phyloP scores from a whole-genome alignment of 1,140 invertebrate genomes.

The Diabrotica virgifera region DNA sequence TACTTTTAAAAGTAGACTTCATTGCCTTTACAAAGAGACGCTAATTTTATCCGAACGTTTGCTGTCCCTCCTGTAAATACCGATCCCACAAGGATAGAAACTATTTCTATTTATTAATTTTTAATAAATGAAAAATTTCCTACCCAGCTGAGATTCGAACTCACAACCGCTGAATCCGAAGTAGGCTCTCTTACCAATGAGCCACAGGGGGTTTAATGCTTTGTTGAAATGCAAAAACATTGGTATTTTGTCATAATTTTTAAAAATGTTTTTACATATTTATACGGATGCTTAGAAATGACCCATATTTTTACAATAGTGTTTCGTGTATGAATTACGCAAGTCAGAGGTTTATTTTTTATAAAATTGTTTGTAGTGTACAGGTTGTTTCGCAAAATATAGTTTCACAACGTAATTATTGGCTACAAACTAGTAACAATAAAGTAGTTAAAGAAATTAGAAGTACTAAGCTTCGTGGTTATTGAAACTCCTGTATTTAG shows the following conservation, averaged over 20 bases:
- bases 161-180: background rate
- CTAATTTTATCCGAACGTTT: no score
- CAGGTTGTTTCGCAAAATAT: background rate
- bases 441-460: background rate
- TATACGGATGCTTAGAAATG: background rate
- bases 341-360: slow-evolving; percentile 18
- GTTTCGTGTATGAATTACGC: slow-evolving; percentile 8
- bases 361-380: slow-evolving; percentile 12
- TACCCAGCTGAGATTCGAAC: no score
- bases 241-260: background rate
- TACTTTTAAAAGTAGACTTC: no score
- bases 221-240: background rate
- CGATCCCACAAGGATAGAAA: no score
- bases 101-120: no score
- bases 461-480: background rate
- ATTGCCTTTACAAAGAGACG: no score
- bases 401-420: background rate
- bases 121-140: no score
- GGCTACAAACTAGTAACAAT: background rate
- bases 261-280: background rate
- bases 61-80: no score
- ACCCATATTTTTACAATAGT: background rate
- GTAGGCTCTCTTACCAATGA: background rate
- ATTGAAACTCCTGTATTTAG: background rate
- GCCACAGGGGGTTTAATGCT: background rate